These are phyloP conservation scores for Anolis carolinensis DNA, from an alignment of 2,113 vertebrate species.

Conservation along the genomic window DNA sequence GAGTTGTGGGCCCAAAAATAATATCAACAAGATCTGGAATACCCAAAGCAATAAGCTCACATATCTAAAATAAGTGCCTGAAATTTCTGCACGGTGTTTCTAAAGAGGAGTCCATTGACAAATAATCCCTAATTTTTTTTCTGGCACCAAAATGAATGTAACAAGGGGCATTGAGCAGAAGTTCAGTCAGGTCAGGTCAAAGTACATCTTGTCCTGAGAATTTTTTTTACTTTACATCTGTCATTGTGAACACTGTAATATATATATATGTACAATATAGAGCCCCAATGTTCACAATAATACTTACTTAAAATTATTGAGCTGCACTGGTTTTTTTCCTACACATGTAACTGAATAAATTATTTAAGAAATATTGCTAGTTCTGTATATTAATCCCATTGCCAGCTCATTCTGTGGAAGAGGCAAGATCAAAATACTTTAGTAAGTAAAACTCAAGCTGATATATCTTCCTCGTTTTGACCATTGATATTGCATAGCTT, in stretches of 20 bases:
- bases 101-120: not conserved
- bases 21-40: not conserved
- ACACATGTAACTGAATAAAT: not conserved
- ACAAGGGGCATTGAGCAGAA: not conserved
- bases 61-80: not conserved
- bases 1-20: not conserved
- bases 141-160: conserved; percentile 4
- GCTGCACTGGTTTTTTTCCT: not conserved
- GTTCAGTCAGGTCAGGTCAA: not conserved
- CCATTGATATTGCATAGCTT: not conserved
- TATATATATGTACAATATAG: fast-evolving
- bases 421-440: not conserved
- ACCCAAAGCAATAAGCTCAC: not conserved
- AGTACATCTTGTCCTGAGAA: not conserved
- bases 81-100: not conserved
- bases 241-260: not conserved
- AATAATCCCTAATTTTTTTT: not conserved
- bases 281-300: not conserved
- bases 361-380: fast-evolving
- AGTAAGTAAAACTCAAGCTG: not conserved
- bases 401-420: not conserved
- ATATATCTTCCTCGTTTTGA: not conserved
- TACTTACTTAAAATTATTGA: not conserved
- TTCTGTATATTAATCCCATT: not conserved
- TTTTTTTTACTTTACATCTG: not conserved